Percentiles rank a stretch among this genome's conserved stretches.
Conservation (phyloP, 2,888 invertebrate species). For the Entomobrya proxima region DNA sequence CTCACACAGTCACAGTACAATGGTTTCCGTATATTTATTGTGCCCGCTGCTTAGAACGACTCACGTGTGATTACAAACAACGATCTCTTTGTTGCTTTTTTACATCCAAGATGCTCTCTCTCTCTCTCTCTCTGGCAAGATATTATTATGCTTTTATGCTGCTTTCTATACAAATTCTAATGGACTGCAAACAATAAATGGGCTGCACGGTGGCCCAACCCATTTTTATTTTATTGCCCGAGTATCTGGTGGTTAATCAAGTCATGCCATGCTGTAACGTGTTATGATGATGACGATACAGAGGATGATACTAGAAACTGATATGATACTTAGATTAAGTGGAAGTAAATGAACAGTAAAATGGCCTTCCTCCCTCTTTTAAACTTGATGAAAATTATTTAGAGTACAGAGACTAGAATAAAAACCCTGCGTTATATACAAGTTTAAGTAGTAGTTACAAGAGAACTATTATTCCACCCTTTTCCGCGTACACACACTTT, state of each 20-base stretch:
- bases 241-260: conserved; percentile 53
- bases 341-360: background rate
- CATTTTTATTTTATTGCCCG: conserved; percentile 60
- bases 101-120: background rate
- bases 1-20: too few relatives aligned
- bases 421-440: background rate
- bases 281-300: background rate
- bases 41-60: too few relatives aligned
- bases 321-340: background rate
- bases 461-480: conserved; percentile 47
- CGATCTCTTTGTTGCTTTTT: too few relatives aligned
- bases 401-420: too few relatives aligned
- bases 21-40: too few relatives aligned
- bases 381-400: too few relatives aligned
- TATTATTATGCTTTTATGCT: background rate
- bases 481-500: background rate
- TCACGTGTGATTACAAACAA: too few relatives aligned
- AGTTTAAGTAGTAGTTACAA: background rate
- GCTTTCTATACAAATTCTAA: background rate
- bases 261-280: conserved; percentile 39
- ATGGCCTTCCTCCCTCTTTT: background rate
- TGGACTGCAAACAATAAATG: conserved; percentile 36
- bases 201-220: conserved; percentile 54
- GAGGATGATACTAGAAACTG: background rate
- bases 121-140: background rate